Evolutionary conservation across 2,888 invertebrate species (phyloP).

Genomic region (Hypercompe scribonia): DNA sequence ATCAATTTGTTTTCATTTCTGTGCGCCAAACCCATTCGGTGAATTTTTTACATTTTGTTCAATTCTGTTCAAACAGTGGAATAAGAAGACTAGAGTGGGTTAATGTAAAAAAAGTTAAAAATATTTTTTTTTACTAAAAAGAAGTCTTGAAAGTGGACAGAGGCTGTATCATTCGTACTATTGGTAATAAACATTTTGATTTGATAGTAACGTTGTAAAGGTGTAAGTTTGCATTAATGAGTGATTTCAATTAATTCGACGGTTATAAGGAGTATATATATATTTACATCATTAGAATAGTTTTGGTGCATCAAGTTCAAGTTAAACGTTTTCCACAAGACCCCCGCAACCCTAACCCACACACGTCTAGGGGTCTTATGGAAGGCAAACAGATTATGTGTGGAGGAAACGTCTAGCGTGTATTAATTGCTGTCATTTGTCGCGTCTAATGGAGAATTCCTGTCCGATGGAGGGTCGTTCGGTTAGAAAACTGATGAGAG

Average conservation of each 20-base stretch:
- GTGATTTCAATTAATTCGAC: too few species aligned
- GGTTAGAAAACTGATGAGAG: neutral
- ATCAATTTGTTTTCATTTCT: neutral
- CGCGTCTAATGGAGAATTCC: constrained; percentile 35
- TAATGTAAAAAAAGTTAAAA: too few species aligned
- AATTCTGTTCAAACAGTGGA: too few species aligned
- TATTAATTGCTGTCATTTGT: constrained; percentile 45
- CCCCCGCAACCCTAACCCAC: neutral
- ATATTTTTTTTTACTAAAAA: neutral
- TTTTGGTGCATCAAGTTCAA: neutral
- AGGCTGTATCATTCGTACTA: too few species aligned
- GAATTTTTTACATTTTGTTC: neutral
- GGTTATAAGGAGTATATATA: too few species aligned
- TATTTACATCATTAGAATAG: neutral
- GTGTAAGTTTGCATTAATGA: too few species aligned
- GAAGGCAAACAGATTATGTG: constrained; percentile 2
- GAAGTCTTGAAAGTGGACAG: neutral
- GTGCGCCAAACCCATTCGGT: too few species aligned
- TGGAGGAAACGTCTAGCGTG: constrained; percentile 35
- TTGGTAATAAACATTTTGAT: neutral
- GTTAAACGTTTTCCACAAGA: neutral
- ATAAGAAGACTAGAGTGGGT: too few species aligned
- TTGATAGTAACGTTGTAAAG: too few species aligned
- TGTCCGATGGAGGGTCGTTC: constrained; percentile 21
- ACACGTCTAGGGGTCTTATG: neutral